Conservation (phyloP, 2,888 invertebrate species). For the Drosophila nr. fundita region DNA sequence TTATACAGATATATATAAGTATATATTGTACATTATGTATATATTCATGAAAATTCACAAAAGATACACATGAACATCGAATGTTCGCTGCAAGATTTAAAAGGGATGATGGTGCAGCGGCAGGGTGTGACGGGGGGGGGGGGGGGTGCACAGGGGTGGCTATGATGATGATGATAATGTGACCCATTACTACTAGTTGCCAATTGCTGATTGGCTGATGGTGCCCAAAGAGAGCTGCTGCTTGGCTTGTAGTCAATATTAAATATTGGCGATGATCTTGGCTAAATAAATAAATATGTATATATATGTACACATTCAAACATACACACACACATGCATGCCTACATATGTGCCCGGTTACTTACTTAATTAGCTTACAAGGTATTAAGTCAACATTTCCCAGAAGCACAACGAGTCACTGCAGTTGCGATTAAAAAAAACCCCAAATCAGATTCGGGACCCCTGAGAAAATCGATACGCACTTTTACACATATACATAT, state of each 20-base stretch:
- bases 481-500: background rate
- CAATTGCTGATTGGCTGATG: conserved; percentile 2
- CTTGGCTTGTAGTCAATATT: background rate
- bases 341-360: background rate
- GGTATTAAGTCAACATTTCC: background rate
- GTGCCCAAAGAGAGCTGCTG: background rate
- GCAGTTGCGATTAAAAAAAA: background rate
- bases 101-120: background rate
- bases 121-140: too few species aligned
- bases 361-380: background rate
- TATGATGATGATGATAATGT: conserved; percentile 1
- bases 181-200: background rate
- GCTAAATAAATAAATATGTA: background rate
- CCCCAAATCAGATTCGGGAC: background rate
- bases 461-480: background rate
- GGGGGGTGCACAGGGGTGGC: background rate
- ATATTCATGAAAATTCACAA: conserved; percentile 41
- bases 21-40: conserved; percentile 7
- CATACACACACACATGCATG: background rate
- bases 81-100: conserved; percentile 5
- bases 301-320: background rate
- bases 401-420: background rate
- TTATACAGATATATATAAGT: background rate
- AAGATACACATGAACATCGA: conserved; percentile 30
- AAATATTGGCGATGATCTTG: conserved; percentile 23